phyloP scores from a whole-genome alignment of 2,797 vertebrate species.

The Fistularia tabacaria region DNA sequence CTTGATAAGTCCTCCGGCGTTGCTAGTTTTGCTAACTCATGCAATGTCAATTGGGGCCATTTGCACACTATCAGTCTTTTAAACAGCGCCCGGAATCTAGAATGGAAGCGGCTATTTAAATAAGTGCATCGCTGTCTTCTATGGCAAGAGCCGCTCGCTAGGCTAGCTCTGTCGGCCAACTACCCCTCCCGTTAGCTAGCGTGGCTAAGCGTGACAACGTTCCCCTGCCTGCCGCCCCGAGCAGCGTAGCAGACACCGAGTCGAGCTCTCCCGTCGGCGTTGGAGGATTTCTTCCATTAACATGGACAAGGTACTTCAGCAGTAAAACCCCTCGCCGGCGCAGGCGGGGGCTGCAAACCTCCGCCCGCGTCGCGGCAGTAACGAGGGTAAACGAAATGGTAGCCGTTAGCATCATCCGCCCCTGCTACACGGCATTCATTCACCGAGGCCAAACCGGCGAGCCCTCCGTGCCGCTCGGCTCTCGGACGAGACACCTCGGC shows the following conservation, averaged over 20 bases:
- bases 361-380: too few species aligned
- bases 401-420: slow-evolving; percentile 49
- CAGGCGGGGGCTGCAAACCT: too few species aligned
- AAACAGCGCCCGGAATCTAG: slow-evolving; percentile 2
- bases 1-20: slow-evolving; percentile 18
- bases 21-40: slow-evolving; percentile 35
- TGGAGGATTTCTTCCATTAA: slow-evolving; percentile 8
- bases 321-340: too few species aligned
- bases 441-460: slow-evolving; percentile 41
- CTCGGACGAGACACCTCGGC: slow-evolving; percentile 1
- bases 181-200: slow-evolving; percentile 37
- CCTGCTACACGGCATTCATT: slow-evolving; percentile 18
- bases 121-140: slow-evolving; percentile 26
- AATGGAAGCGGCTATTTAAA: slow-evolving; percentile 33
- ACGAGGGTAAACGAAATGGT: slow-evolving; percentile 2
- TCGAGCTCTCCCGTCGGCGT: slow-evolving; percentile 22
- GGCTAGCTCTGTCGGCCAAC: slow-evolving; percentile 28
- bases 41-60: neutral
- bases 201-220: slow-evolving; percentile 29
- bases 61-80: neutral
- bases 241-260: slow-evolving; percentile 23
- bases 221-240: slow-evolving; percentile 32
- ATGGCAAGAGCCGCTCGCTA: slow-evolving; percentile 5
- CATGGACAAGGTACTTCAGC: slow-evolving; percentile 68
- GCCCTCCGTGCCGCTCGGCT: slow-evolving; percentile 10